Percentiles rank a stretch among this genome's conserved stretches.
These are phyloP conservation scores for Gymnocypris eckloni DNA, from an alignment of 2,797 vertebrate genomes.

Conservation along the genomic window DNA sequence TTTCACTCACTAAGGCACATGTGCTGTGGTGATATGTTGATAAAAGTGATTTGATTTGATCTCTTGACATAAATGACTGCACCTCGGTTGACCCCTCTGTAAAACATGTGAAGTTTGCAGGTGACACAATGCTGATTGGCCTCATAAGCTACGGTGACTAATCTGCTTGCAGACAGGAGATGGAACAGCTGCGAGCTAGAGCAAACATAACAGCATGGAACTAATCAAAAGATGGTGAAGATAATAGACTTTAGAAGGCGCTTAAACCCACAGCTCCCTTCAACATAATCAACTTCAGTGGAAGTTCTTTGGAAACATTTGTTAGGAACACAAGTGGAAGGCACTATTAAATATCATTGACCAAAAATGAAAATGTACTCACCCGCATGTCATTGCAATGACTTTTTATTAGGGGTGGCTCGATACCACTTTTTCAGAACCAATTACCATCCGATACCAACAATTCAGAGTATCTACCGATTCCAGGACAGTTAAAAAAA, in stretches of 20 bases:
- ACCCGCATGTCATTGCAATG: not conserved
- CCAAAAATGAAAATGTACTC: not conserved
- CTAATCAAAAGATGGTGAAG: not conserved
- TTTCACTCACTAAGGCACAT: too few species aligned
- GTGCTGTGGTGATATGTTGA: too few species aligned
- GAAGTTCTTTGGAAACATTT: not conserved
- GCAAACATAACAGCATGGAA: conserved; percentile 8
- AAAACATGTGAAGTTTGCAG: conserved; percentile 1
- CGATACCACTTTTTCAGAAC: too few species aligned
- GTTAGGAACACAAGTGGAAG: too few species aligned
- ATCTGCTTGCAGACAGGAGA: conserved; percentile 19
- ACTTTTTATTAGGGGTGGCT: not conserved
- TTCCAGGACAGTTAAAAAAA: too few species aligned
- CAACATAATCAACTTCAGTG: not conserved
- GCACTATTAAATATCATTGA: not conserved
- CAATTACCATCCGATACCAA: too few species aligned
- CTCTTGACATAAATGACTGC: not conserved
- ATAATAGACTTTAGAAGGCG: not conserved
- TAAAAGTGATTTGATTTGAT: too few species aligned
- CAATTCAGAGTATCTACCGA: too few species aligned
- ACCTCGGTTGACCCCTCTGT: not conserved
- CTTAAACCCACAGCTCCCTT: not conserved
- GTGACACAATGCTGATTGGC: conserved; percentile 14
- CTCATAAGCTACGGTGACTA: conserved; percentile 21
- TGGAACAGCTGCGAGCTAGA: conserved; percentile 16